These are phyloP conservation scores for Balearica regulorum DNA, from an alignment of 2,797 vertebrate species.

Conservation along the genomic window DNA sequence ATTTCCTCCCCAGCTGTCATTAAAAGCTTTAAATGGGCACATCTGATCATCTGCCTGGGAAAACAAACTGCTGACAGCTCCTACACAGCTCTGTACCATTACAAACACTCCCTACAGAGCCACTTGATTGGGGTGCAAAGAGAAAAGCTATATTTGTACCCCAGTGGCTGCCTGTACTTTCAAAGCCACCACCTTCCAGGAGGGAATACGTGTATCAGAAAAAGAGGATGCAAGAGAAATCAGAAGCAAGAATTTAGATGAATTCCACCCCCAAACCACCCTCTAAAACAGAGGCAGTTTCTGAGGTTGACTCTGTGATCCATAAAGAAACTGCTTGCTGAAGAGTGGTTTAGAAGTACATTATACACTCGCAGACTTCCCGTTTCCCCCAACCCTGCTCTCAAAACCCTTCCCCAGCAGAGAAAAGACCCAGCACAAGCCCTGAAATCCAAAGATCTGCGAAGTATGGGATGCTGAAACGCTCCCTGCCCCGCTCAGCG, in stretches of 20 bases:
- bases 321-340: not conserved
- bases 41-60: not conserved
- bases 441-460: not conserved
- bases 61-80: not conserved
- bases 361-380: not conserved
- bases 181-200: not conserved
- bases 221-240: not conserved
- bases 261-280: not conserved
- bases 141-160: not conserved
- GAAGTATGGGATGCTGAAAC: not conserved
- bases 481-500: not conserved
- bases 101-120: not conserved
- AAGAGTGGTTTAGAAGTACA: not conserved
- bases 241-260: not conserved
- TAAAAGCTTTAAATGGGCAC: not conserved
- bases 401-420: not conserved
- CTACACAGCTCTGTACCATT: not conserved
- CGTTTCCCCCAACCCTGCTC: not conserved
- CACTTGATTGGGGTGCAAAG: not conserved
- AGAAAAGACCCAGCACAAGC: not conserved
- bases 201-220: accelerated
- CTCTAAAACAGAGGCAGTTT: not conserved
- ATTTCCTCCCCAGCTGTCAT: not conserved
- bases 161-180: not conserved
- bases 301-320: not conserved